Evolutionary conservation across 2,113 vertebrate species (phyloP).

Genomic region (Mustelus asterias): DNA sequence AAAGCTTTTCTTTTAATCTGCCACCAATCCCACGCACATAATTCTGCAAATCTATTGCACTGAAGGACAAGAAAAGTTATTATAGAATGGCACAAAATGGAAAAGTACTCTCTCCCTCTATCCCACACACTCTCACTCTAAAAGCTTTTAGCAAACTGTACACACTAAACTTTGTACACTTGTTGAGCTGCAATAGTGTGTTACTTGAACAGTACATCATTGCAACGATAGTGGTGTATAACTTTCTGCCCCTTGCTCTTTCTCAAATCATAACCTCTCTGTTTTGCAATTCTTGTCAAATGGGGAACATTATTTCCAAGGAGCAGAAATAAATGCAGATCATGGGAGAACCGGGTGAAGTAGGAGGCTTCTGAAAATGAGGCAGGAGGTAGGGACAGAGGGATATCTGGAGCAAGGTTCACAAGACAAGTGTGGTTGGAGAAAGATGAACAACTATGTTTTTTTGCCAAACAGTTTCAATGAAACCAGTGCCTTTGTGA

Average conservation of each 20-base stretch:
- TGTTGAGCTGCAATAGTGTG: background rate
- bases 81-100: background rate
- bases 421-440: too few species aligned
- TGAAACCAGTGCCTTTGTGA: background rate
- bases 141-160: background rate
- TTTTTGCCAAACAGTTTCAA: background rate
- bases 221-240: background rate
- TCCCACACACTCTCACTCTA: background rate
- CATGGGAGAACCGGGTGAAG: background rate
- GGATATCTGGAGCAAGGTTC: background rate
- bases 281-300: background rate
- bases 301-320: background rate
- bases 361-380: background rate
- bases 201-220: background rate
- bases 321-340: background rate
- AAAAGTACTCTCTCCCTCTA: background rate
- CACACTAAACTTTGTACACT: background rate
- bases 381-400: background rate
- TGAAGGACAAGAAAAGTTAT: background rate
- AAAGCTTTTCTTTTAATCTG: background rate
- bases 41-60: background rate
- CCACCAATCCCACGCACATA: background rate
- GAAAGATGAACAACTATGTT: background rate
- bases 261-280: background rate
- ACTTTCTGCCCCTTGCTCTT: background rate